Percentiles rank a stretch among this genome's conserved stretches.
These are phyloP conservation scores for Amniataba percoides DNA, from an alignment of 2,797 vertebrate genomes.

Conservation along the genomic window DNA sequence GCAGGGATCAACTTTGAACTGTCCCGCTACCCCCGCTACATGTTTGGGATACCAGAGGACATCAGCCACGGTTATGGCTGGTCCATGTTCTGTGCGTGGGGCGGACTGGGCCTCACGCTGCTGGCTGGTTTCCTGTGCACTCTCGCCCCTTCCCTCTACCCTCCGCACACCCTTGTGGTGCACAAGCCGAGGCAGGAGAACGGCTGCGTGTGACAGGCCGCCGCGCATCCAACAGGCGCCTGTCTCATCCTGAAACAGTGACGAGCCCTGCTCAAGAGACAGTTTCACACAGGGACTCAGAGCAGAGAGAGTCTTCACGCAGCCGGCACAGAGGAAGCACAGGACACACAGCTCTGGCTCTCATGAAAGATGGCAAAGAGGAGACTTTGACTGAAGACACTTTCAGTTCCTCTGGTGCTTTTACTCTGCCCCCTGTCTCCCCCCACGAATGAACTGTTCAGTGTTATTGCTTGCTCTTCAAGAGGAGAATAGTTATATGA, in stretches of 20 bases:
- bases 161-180: slow-evolving; percentile 81
- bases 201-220: slow-evolving; percentile 89
- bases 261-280: slow-evolving; percentile 63
- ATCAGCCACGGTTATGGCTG: slow-evolving; percentile 96
- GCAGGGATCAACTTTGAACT: slow-evolving; percentile 95
- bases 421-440: slow-evolving; percentile 61
- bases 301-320: slow-evolving; percentile 51
- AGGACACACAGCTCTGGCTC: slow-evolving; percentile 57
- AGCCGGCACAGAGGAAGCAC: slow-evolving; percentile 65
- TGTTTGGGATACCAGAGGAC: slow-evolving; percentile 94
- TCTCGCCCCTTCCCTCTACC: slow-evolving; percentile 91
- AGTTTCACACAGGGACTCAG: slow-evolving; percentile 62
- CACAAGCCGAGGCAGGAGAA: slow-evolving; percentile 94
- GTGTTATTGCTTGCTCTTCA: slow-evolving; percentile 82
- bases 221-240: slow-evolving; percentile 57
- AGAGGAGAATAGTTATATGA: slow-evolving; percentile 69
- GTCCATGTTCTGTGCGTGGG: slow-evolving; percentile 98
- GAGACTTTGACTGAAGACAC: slow-evolving; percentile 71
- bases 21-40: slow-evolving; percentile 92
- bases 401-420: slow-evolving; percentile 81
- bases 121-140: slow-evolving; percentile 95
- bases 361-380: slow-evolving; percentile 56
- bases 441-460: slow-evolving; percentile 74
- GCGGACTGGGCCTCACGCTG: slow-evolving; percentile 92
- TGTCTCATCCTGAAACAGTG: slow-evolving; percentile 66